phyloP scores from a whole-genome alignment of 2,888 invertebrate species.

The Ectropis crepuscularia region DNA sequence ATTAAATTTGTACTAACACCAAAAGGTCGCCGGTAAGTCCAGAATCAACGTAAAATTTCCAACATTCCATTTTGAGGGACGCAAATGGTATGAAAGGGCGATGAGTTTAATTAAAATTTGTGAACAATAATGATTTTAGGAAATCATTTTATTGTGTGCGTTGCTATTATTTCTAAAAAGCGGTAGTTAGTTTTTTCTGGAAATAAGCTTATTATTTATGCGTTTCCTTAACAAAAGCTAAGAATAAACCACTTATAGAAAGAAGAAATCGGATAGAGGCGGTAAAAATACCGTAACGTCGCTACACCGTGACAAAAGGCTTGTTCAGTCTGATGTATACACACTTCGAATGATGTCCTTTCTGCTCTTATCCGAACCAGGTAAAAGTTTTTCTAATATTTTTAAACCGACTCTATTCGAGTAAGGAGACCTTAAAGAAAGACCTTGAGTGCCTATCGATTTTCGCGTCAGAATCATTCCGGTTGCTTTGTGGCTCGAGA shows the following conservation, averaged over 20 bases:
- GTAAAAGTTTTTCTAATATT: too few species aligned
- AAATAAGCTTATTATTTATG: slow-evolving; percentile 5
- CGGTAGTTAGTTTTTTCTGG: slow-evolving; percentile 1
- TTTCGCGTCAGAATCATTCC: too few species aligned
- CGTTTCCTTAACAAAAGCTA: slow-evolving; percentile 2
- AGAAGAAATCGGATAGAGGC: too few species aligned
- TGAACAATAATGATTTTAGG: slow-evolving; percentile 11
- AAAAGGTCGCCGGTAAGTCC: background rate
- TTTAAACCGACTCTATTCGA: too few species aligned
- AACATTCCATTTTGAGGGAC: slow-evolving; percentile 2
- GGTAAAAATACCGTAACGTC: too few species aligned
- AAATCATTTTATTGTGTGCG: slow-evolving; percentile 10
- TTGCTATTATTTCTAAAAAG: background rate
- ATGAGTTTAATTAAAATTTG: slow-evolving; percentile 21
- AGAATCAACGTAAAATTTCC: slow-evolving; percentile 7
- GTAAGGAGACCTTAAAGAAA: too few species aligned
- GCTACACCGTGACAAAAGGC: too few species aligned
- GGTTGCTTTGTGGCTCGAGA: too few species aligned
- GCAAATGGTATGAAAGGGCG: background rate
- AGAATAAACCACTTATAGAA: background rate
- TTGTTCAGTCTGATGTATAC: too few species aligned
- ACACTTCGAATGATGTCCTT: too few species aligned
- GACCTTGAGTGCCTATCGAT: too few species aligned
- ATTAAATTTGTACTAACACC: background rate
- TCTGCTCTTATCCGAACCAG: too few species aligned